These are phyloP conservation scores for Charanyca ferruginea DNA, from an alignment of 2,888 invertebrate species.

Conservation along the genomic window DNA sequence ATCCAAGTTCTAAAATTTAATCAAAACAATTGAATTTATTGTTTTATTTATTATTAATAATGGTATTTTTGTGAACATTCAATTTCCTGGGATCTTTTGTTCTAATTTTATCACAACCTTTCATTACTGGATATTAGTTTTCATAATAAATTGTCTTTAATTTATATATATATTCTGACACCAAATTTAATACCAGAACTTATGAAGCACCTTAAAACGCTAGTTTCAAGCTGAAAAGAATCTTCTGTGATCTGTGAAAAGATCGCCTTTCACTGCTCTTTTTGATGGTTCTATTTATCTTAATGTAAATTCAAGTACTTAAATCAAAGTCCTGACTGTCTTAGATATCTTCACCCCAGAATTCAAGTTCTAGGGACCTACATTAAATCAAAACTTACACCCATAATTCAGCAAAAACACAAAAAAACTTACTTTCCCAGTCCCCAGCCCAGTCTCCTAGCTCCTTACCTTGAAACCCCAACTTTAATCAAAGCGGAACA, in stretches of 20 bases:
- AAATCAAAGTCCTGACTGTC: background rate
- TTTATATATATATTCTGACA: background rate
- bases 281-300: background rate
- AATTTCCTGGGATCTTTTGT: conserved; percentile 40
- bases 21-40: conserved; percentile 62
- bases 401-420: background rate
- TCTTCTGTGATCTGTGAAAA: background rate
- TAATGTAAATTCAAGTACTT: background rate
- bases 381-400: conserved; percentile 13
- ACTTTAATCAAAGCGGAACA: conserved; percentile 47
- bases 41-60: conserved; percentile 59
- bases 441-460: background rate
- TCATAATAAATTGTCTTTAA: conserved; percentile 1
- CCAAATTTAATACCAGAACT: background rate
- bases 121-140: conserved; percentile 17
- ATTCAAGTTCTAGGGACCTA: background rate
- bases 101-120: conserved; percentile 8
- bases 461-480: conserved; percentile 1
- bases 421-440: background rate
- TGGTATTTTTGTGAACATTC: conserved; percentile 41
- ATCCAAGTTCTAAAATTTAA: conserved; percentile 61
- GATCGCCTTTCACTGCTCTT: background rate
- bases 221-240: background rate
- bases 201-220: background rate
- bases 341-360: background rate